Conservation (phyloP, 2,888 invertebrate species). For the Sclerodermus sp. region DNA sequence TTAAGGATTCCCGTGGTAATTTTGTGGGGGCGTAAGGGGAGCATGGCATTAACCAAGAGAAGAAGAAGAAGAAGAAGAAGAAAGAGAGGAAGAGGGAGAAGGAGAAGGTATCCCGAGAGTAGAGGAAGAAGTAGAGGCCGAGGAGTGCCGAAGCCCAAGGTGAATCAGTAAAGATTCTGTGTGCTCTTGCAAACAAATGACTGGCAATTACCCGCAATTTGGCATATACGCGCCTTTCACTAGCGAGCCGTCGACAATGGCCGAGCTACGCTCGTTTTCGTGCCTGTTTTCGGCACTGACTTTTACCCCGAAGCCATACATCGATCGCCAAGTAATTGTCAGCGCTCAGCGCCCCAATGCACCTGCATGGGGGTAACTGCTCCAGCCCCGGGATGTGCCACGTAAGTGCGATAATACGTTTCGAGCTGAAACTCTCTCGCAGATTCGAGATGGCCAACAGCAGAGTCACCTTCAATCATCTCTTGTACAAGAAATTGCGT, state of each 20-base stretch:
- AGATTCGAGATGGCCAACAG: too few species aligned
- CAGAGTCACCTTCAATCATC: too few species aligned
- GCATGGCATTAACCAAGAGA: too few species aligned
- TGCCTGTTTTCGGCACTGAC: conserved; percentile 33
- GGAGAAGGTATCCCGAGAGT: too few species aligned
- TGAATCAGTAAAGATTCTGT: conserved; percentile 26
- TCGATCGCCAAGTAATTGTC: conserved; percentile 56
- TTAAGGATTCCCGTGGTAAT: too few species aligned
- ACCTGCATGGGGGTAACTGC: conserved; percentile 41
- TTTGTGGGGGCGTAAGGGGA: too few species aligned
- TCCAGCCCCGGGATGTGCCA: conserved; percentile 33
- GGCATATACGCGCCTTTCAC: conserved; percentile 30
- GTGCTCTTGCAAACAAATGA: conserved; percentile 49
- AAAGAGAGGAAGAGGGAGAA: too few species aligned
- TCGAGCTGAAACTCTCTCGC: conserved; percentile 7
- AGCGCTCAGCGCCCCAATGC: conserved; percentile 52
- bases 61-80: too few species aligned
- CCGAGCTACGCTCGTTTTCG: conserved; percentile 35
- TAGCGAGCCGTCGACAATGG: conserved; percentile 18
- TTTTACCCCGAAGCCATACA: conserved; percentile 47
- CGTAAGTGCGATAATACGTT: conserved; percentile 46
- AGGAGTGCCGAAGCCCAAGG: too few species aligned
- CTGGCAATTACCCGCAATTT: conserved; percentile 53
- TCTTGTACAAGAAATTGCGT: too few species aligned
- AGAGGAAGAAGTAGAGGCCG: conserved; percentile 17